Conservation (phyloP, 2,888 invertebrate species). For the Cryptophagus acutangulus region DNA sequence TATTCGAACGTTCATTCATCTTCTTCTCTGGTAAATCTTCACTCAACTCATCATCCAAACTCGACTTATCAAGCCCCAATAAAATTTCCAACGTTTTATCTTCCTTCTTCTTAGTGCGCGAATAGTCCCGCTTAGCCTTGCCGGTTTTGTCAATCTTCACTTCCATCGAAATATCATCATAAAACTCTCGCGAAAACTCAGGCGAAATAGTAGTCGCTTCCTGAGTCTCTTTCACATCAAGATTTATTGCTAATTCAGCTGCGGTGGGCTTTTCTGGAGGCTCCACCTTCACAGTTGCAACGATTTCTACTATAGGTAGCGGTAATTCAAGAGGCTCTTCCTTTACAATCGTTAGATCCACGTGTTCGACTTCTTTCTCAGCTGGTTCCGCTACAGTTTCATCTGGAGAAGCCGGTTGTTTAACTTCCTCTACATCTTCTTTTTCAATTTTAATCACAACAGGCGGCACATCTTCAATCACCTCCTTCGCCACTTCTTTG, state of each 20-base stretch:
- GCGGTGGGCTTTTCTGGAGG: constrained; percentile 15
- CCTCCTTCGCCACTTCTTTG: constrained; percentile 22
- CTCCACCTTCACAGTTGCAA: constrained; percentile 18
- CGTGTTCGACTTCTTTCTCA: background rate
- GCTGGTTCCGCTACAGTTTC: background rate
- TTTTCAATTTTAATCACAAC: constrained; percentile 16
- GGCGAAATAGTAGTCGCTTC: constrained; percentile 24
- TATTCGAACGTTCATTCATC: constrained; percentile 51
- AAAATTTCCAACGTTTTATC: constrained; percentile 47
- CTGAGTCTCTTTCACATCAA: constrained; percentile 28
- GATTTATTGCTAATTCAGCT: constrained; percentile 23
- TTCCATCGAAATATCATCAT: constrained; percentile 58
- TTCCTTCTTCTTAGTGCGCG: constrained; percentile 49
- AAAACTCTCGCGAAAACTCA: constrained; percentile 39
- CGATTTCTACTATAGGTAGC: constrained; percentile 5
- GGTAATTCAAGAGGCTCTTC: constrained; percentile 1
- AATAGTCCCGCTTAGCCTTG: constrained; percentile 59
- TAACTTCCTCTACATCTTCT: constrained; percentile 17
- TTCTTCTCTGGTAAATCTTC: constrained; percentile 35
- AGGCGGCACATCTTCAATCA: constrained; percentile 15
- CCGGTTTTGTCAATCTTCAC: constrained; percentile 60
- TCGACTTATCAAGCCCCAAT: constrained; percentile 43
- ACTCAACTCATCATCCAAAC: constrained; percentile 39
- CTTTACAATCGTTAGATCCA: too few species aligned
- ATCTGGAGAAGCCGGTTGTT: background rate